A percentile compares a stretch with the other conserved stretches of the same genome.
These are phyloP conservation scores for Pseudomyrmex dendroicus DNA, from an alignment of 1,140 invertebrate genomes.

Conservation along the genomic window DNA sequence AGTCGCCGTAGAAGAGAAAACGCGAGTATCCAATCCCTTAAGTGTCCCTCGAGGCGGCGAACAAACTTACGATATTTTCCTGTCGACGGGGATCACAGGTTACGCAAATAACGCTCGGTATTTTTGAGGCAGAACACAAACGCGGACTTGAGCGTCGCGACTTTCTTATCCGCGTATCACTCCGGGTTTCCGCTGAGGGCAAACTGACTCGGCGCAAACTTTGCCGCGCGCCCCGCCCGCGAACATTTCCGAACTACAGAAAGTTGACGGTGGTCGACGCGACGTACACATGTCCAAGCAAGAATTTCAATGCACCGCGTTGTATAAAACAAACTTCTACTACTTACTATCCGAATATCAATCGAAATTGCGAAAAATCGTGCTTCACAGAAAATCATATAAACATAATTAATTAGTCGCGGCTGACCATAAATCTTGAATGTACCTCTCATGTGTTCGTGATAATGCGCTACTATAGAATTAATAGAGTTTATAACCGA, in stretches of 20 bases:
- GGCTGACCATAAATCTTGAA: constrained; percentile 39
- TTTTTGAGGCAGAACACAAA: constrained; percentile 42
- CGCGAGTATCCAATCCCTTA: constrained; percentile 40
- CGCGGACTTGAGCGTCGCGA: constrained; percentile 13
- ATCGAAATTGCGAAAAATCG: neutral
- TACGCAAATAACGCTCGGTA: constrained; percentile 64
- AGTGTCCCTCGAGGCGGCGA: constrained; percentile 51
- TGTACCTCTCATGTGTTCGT: constrained; percentile 38
- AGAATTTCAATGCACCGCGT: constrained; percentile 6
- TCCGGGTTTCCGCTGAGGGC: constrained; percentile 18
- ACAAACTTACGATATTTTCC: constrained; percentile 68
- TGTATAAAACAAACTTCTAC: neutral
- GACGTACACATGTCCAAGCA: neutral
- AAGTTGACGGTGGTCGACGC: neutral
- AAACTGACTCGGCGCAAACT: constrained; percentile 22
- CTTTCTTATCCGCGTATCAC: constrained; percentile 49
- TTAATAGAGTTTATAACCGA: constrained; percentile 56
- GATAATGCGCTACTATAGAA: constrained; percentile 56
- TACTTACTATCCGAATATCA: neutral
- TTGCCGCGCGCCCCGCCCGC: neutral
- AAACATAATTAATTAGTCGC: constrained; percentile 40
- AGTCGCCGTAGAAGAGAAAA: constrained; percentile 11
- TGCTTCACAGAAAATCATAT: constrained; percentile 1
- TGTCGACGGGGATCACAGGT: constrained; percentile 53
- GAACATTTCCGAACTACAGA: neutral